Evolutionary conservation across 1,140 invertebrate species (phyloP).

Genomic region (Littorina saxatilis): DNA sequence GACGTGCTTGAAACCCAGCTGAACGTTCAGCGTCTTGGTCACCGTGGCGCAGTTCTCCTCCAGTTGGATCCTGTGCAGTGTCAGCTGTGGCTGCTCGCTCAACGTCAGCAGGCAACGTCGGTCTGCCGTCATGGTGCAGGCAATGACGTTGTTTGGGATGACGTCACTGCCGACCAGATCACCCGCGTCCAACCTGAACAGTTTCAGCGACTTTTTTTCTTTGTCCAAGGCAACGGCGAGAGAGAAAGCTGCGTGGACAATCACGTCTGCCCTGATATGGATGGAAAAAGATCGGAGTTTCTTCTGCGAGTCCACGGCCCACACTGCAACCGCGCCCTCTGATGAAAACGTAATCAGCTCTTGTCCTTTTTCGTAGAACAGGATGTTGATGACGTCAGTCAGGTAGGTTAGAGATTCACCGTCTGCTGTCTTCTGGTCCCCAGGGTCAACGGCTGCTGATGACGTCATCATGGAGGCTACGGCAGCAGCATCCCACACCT

Average conservation of each 20-base stretch:
- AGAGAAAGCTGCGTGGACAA: constrained; percentile 25
- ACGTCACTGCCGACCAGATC: constrained; percentile 17
- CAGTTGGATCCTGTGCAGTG: constrained; percentile 52
- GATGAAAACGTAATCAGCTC: constrained; percentile 49
- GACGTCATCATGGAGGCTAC: not conserved
- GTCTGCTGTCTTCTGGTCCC: not conserved
- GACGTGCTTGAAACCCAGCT: constrained; percentile 49
- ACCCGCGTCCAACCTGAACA: constrained; percentile 11
- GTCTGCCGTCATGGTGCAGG: constrained; percentile 40
- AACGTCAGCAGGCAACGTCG: not conserved
- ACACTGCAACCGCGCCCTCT: constrained; percentile 46
- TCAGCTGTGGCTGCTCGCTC: constrained; percentile 21
- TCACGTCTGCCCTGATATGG: constrained; percentile 40
- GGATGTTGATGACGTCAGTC: constrained; percentile 41
- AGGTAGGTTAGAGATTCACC: not conserved
- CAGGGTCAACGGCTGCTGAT: not conserved
- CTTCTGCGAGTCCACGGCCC: constrained; percentile 44
- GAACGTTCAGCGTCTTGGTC: constrained; percentile 49
- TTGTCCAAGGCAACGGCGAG: constrained; percentile 22
- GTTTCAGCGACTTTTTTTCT: constrained; percentile 18
- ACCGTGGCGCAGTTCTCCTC: not conserved
- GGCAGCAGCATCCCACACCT: constrained; percentile 23
- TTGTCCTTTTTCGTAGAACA: constrained; percentile 35
- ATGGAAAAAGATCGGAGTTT: constrained; percentile 40
- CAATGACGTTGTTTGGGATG: constrained; percentile 44